Evolutionary conservation across 1,140 invertebrate species (phyloP), one percentile per base, ranked within the genome.

Genomic region (Trichonephila inaurata): DNA sequence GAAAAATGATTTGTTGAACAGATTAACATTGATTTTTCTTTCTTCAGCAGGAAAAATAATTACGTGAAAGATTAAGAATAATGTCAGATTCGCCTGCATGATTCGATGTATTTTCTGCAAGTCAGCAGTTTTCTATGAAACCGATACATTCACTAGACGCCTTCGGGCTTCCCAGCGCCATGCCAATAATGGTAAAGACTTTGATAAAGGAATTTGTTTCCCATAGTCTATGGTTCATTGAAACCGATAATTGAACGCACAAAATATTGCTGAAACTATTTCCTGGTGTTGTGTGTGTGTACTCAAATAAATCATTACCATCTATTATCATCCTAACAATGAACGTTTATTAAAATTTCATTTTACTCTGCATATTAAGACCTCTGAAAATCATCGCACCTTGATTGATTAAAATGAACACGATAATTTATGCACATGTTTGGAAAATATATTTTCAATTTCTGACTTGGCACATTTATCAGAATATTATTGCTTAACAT

Each of bases 11-110:
- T 87, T 87, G 58, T 64, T 61, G 58, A 64, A 40, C 24, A 87
- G 85, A 87, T 40, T 87, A 62, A 87, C 61, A 87, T 87, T 64
- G 85, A 64, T 87, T 87, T 87, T 64, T 58, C 61, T 64, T 87
- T 87, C 58, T 58, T 3, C 58, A 7, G 3, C 58, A 40, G 72
- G 14, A 77, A 77, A 77, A 40, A 51, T 85, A 28, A 58, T 77
- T 77, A 77, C 28, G 69, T 40, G 72, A 40, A 77, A 77, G 82
- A 51, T 60, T 58, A 85, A 58, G 12, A 44, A 85, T 60, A 85
- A 58, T 60, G 51, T 85, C n/a, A 85, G 44, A 24, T 85, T 28
- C 58, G 51, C 51, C 58, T 33, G 82, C 44, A 60, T 60, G 44
- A 58, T 60, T 58, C 44, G 14, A 21, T 83, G 51, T 21, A 83